phyloP scores from a whole-genome alignment of 2,797 vertebrate species.

The Sciaenops ocellatus region DNA sequence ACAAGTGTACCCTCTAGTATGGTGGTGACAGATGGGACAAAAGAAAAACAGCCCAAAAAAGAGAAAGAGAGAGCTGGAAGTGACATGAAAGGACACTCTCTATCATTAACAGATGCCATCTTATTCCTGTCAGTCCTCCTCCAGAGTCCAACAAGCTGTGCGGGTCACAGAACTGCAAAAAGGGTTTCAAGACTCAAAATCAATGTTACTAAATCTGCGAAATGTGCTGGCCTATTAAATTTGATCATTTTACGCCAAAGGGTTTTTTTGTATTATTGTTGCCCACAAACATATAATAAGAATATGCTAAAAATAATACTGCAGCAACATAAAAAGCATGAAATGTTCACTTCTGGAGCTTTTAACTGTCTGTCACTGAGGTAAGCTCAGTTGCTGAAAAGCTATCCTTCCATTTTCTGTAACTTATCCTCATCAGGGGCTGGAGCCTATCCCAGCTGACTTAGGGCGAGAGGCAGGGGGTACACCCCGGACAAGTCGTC shows the following conservation, averaged over 20 bases:
- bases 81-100: constrained; percentile 70
- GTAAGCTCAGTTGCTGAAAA: background rate
- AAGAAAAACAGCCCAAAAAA: constrained; percentile 50
- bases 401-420: no score
- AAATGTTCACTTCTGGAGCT: background rate
- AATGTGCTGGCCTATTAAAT: background rate
- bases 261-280: background rate
- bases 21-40: constrained; percentile 70
- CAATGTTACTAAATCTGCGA: background rate
- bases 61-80: constrained; percentile 58
- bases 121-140: constrained; percentile 46
- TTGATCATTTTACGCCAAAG: background rate
- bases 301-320: background rate
- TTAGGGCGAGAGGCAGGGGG: no score
- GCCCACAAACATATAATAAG: background rate
- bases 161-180: constrained; percentile 17
- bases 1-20: constrained; percentile 50
- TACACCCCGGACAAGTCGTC: no score
- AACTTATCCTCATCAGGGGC: no score
- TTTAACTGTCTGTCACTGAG: background rate
- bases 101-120: constrained; percentile 71
- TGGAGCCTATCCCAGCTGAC: no score
- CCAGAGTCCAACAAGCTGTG: constrained; percentile 32
- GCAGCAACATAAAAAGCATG: background rate
- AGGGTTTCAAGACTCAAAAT: background rate